Evolutionary conservation across 2,888 invertebrate genomes (phyloP).

Genomic region (Epistrophe grossulariae): DNA sequence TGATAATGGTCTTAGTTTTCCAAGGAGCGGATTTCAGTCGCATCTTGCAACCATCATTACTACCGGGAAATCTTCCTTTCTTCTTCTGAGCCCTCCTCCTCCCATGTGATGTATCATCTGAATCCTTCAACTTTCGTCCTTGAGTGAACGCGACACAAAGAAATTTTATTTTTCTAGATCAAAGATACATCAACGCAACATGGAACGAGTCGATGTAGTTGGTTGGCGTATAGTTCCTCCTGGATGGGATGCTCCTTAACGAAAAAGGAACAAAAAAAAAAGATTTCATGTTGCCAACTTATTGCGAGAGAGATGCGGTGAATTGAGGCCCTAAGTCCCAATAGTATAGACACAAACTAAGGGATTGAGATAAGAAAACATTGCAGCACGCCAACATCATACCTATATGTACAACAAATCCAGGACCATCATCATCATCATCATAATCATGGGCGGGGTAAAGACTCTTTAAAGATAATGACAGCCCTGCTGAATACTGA

Average conservation of each 20-base stretch:
- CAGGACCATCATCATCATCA: constrained; percentile 6
- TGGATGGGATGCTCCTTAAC: constrained; percentile 8
- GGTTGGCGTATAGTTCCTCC: background rate
- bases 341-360: constrained; percentile 35
- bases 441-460: background rate
- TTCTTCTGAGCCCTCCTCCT: background rate
- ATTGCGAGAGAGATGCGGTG: constrained; percentile 12
- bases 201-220: background rate
- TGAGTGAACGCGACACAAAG: constrained; percentile 63
- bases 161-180: constrained; percentile 52
- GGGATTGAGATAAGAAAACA: constrained; percentile 45
- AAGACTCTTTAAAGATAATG: constrained; percentile 51
- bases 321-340: constrained; percentile 2
- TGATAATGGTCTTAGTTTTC: constrained; percentile 32
- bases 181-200: constrained; percentile 37
- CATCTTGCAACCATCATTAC: constrained; percentile 52
- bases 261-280: background rate
- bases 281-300: constrained; percentile 6
- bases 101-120: background rate
- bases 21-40: constrained; percentile 36
- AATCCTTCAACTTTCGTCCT: constrained; percentile 65
- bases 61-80: background rate
- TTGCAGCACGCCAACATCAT: constrained; percentile 26
- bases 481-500: constrained; percentile 32
- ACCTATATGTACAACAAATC: background rate